Conservation (phyloP, 2,113 vertebrate genomes). For the Desmodus rotundus region DNA sequence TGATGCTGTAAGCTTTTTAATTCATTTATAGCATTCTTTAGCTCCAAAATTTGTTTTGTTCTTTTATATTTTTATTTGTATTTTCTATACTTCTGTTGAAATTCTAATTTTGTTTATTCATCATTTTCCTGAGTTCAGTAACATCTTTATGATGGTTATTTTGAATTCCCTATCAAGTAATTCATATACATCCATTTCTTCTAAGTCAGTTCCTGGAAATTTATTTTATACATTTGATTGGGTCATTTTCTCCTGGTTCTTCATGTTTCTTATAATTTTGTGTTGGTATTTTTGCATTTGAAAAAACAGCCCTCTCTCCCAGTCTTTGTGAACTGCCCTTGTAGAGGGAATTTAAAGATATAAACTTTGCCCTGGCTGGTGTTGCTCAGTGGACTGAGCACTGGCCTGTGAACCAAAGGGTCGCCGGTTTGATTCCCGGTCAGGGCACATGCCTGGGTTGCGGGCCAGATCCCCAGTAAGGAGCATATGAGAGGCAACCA, state of each 20-base stretch:
- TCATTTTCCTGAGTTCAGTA: not conserved
- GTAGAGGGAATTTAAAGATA: not conserved
- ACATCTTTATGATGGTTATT: not conserved
- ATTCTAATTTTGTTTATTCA: not conserved
- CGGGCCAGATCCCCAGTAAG: too few species aligned
- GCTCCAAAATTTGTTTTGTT: not conserved
- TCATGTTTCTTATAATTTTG: not conserved
- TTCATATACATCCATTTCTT: not conserved
- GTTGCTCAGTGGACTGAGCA: too few species aligned
- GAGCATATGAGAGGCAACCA: too few species aligned
- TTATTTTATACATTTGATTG: not conserved
- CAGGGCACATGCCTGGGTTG: too few species aligned
- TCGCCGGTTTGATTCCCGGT: too few species aligned
- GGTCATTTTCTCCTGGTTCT: not conserved
- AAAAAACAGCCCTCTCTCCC: not conserved
- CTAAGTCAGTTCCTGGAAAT: not conserved
- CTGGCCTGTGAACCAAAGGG: too few species aligned
- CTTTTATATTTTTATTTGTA: not conserved
- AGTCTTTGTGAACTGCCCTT: not conserved
- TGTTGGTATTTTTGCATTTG: not conserved
- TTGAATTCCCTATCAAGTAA: not conserved
- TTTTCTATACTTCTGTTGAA: not conserved
- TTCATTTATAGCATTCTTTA: too few species aligned
- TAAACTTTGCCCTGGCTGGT: not conserved
- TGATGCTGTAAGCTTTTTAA: too few species aligned